Conservation (phyloP, 2,888 invertebrate species). For the Lampropteryx suffumata region DNA sequence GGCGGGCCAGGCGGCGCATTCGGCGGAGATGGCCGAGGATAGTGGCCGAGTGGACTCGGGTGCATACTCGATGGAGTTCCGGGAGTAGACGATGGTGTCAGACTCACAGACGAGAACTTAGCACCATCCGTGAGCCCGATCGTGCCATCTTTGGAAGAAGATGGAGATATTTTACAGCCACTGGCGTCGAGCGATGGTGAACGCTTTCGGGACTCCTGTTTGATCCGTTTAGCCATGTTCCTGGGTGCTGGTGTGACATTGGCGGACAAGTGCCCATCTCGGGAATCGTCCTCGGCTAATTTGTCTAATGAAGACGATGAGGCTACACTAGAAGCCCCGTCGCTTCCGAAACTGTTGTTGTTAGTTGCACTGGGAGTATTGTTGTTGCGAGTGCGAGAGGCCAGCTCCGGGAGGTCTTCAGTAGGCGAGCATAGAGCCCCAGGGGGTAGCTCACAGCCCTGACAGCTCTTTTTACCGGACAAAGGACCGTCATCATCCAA, state of each 20-base stretch:
- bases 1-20: conserved; percentile 84
- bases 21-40: conserved; percentile 87
- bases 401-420: conserved; percentile 87
- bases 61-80: conserved; percentile 85
- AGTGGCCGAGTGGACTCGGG: conserved; percentile 85
- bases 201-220: conserved; percentile 82
- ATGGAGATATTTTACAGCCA: conserved; percentile 76
- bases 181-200: conserved; percentile 78
- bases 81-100: conserved; percentile 85
- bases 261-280: conserved; percentile 87
- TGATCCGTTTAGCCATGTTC: conserved; percentile 76
- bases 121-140: conserved; percentile 80
- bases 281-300: conserved; percentile 89
- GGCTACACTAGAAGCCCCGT: conserved; percentile 89
- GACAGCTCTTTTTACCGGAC: conserved; percentile 87
- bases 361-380: conserved; percentile 92
- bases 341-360: conserved; percentile 89
- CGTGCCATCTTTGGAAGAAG: conserved; percentile 80
- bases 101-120: conserved; percentile 84
- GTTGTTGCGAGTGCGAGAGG: conserved; percentile 89
- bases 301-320: conserved; percentile 87
- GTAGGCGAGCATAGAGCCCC: conserved; percentile 84
- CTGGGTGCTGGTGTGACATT: conserved; percentile 79
- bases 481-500: conserved; percentile 85
- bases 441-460: conserved; percentile 90